Evolutionary conservation across 2,888 invertebrate species (phyloP).

Genomic region (Drosophila meridionalis): DNA sequence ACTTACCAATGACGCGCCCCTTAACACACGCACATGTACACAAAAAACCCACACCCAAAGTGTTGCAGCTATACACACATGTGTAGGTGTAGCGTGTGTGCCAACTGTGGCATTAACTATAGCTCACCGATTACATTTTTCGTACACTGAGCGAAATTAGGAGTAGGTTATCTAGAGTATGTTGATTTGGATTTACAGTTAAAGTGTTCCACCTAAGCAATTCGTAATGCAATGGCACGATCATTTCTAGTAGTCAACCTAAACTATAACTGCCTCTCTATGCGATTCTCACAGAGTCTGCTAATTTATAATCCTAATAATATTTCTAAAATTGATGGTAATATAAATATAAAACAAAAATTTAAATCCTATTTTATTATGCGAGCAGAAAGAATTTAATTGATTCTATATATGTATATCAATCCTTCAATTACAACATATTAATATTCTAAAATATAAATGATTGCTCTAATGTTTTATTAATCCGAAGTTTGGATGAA

Average conservation of each 20-base stretch:
- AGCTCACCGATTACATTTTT: conserved; percentile 21
- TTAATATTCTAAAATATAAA: too few relatives aligned
- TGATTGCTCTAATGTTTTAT: too few relatives aligned
- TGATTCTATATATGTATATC: too few relatives aligned
- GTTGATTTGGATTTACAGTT: neutral
- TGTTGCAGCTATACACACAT: neutral
- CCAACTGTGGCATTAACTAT: conserved; percentile 21
- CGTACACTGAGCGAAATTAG: conserved; percentile 24
- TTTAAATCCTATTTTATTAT: too few relatives aligned
- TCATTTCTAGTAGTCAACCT: neutral
- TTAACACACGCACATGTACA: neutral
- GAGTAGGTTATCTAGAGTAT: neutral
- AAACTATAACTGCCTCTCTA: too few relatives aligned
- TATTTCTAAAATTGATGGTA: too few relatives aligned
- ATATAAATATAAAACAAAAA: too few relatives aligned
- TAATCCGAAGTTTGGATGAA: too few relatives aligned
- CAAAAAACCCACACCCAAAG: neutral
- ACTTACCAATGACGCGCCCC: conserved; percentile 21
- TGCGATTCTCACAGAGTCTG: too few relatives aligned
- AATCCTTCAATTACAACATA: too few relatives aligned
- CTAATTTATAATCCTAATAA: too few relatives aligned
- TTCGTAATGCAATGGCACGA: neutral
- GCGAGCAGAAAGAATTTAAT: too few relatives aligned
- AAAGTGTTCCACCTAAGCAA: neutral
- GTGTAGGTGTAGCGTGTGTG: neutral